Percentiles rank a stretch among this genome's conserved stretches.
Evolutionary conservation across 1,140 invertebrate genomes (phyloP).

Genomic region (Ostrea denselamellosa): DNA sequence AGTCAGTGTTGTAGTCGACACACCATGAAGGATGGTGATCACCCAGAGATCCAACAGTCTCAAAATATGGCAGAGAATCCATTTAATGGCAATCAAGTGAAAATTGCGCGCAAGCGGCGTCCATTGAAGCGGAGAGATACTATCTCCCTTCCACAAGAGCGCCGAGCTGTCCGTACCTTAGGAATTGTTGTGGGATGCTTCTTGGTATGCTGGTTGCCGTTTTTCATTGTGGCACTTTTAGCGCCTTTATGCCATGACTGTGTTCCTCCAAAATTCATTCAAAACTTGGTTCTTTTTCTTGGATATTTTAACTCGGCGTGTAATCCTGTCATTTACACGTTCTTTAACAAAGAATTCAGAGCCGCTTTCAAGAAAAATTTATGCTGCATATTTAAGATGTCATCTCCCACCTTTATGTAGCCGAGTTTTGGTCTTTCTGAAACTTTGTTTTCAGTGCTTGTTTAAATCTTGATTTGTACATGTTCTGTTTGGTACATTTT

Average conservation of each 20-base stretch:
- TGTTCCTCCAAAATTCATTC: slow-evolving; percentile 51
- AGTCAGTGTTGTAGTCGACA: background rate
- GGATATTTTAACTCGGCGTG: slow-evolving; percentile 98
- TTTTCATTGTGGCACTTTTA: slow-evolving; percentile 88
- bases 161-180: slow-evolving; percentile 95
- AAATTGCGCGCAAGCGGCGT: background rate
- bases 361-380: slow-evolving; percentile 93
- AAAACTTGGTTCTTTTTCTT: slow-evolving; percentile 86
- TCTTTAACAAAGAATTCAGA: slow-evolving; percentile 98
- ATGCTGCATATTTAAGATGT: slow-evolving; percentile 43
- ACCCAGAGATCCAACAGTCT: background rate
- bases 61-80: background rate
- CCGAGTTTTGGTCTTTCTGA: background rate
- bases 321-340: slow-evolving; percentile 97
- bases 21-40: background rate
- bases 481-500: too few relatives aligned
- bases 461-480: too few relatives aligned
- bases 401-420: slow-evolving; percentile 49
- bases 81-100: background rate
- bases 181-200: slow-evolving; percentile 99
- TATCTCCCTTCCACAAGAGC: slow-evolving; percentile 96
- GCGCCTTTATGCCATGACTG: slow-evolving; percentile 79
- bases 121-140: slow-evolving; percentile 90
- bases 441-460: background rate
- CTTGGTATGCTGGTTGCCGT: slow-evolving; percentile 98